Evolutionary conservation across 2,888 invertebrate species (phyloP).

Genomic region (Trichogramma evanescens): DNA sequence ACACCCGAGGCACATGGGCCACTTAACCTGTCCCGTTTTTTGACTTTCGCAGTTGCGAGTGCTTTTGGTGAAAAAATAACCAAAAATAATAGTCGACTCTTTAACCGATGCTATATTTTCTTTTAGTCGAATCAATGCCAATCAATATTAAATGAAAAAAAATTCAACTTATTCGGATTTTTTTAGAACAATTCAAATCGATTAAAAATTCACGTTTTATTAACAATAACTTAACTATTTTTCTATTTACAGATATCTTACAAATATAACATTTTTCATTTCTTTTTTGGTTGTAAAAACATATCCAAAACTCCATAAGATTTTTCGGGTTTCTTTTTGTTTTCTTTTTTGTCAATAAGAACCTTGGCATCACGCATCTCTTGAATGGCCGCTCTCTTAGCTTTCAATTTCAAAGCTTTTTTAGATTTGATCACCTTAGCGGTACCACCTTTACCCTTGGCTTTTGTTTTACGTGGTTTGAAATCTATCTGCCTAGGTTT

Average conservation of each 20-base stretch:
- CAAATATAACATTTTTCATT: constrained; percentile 8
- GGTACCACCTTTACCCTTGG: constrained; percentile 69
- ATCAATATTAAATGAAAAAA: no score
- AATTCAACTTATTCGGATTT: not conserved
- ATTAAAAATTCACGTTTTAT: not conserved
- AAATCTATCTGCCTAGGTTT: constrained; percentile 74
- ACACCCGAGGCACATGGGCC: no score
- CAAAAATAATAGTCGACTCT: no score
- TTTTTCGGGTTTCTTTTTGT: constrained; percentile 40
- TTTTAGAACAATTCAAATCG: not conserved
- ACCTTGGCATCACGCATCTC: constrained; percentile 47
- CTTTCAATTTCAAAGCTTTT: constrained; percentile 66
- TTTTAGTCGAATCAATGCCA: no score
- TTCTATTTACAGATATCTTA: constrained; percentile 3
- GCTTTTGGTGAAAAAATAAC: no score
- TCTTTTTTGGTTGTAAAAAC: constrained; percentile 58
- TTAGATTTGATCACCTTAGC: constrained; percentile 67
- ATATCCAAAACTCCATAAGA: constrained; percentile 60
- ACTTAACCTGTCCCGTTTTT: no score
- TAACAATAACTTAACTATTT: not conserved
- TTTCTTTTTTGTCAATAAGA: constrained; percentile 38
- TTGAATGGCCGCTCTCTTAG: constrained; percentile 58
- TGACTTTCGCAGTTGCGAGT: no score
- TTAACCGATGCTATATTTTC: no score
- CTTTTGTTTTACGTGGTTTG: constrained; percentile 63